phyloP scores from a whole-genome alignment of 2,113 vertebrate species.

The Stomatorhinus ivindoensis region DNA sequence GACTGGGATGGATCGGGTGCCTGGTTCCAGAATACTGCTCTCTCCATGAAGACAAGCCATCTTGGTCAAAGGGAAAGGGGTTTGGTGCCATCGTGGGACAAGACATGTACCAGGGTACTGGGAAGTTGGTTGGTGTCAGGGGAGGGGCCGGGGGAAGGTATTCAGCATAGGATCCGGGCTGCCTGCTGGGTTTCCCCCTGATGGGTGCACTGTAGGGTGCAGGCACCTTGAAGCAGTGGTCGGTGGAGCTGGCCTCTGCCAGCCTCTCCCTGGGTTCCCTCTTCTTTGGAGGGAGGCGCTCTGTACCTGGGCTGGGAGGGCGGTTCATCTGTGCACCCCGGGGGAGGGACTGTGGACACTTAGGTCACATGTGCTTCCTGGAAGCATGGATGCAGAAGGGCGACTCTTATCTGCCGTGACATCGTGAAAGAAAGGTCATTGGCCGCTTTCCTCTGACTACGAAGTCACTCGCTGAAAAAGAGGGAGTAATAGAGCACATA shows the following conservation, averaged over 20 bases:
- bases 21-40: conserved; percentile 33
- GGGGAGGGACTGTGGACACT: conserved; percentile 44
- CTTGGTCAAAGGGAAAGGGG: conserved; percentile 47
- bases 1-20: not conserved
- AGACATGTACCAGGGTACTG: conserved; percentile 53
- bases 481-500: conserved; percentile 33
- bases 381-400: conserved; percentile 53
- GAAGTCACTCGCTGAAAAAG: conserved; percentile 44
- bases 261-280: conserved; percentile 65
- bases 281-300: conserved; percentile 71
- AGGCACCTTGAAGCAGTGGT: conserved; percentile 61
- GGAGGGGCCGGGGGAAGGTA: conserved; percentile 41
- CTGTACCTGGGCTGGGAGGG: conserved; percentile 64
- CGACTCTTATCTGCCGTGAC: conserved; percentile 51
- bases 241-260: conserved; percentile 42
- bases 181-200: conserved; percentile 45
- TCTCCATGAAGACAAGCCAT: conserved; percentile 57
- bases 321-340: conserved; percentile 69
- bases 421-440: conserved; percentile 51
- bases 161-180: not conserved
- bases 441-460: conserved; percentile 32
- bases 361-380: conserved; percentile 71
- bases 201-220: conserved; percentile 50
- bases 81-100: conserved; percentile 50
- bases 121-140: conserved; percentile 35